Percentiles rank a stretch among this genome's conserved stretches.
These are phyloP conservation scores for Tragelaphus buxtoni DNA, from an alignment of 2,113 vertebrate genomes.

Conservation along the genomic window DNA sequence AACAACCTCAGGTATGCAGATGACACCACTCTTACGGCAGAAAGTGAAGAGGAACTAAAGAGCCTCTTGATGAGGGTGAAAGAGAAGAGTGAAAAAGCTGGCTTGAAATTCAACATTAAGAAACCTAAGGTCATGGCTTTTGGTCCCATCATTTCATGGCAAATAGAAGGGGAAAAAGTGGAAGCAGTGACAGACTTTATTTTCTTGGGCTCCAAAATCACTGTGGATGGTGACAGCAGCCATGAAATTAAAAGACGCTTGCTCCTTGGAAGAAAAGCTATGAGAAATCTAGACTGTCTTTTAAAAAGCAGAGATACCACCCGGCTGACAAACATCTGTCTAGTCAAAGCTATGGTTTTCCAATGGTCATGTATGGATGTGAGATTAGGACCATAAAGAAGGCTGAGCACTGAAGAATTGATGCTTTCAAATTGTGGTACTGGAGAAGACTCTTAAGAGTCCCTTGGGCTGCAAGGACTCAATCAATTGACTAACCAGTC, in stretches of 20 bases:
- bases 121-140: not conserved
- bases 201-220: not conserved
- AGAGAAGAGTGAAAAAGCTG: not conserved
- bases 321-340: not conserved
- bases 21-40: not conserved
- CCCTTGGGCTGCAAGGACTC: not conserved
- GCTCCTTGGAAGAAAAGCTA: not conserved
- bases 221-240: not conserved
- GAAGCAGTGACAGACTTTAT: not conserved
- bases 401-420: not conserved
- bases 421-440: not conserved
- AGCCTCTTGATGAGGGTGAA: not conserved
- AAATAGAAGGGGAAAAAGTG: not conserved
- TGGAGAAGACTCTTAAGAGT: not conserved
- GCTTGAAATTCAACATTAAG: not conserved
- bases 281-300: not conserved
- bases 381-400: not conserved
- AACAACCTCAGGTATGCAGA: not conserved
- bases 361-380: not conserved
- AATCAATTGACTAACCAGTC: not conserved
- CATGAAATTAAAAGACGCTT: not conserved
- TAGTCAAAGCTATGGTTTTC: not conserved
- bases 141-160: not conserved
- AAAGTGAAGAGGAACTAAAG: not conserved
- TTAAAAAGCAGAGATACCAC: not conserved